These are phyloP conservation scores for Sardinella longiceps DNA, from an alignment of 2,797 vertebrate species.

Conservation along the genomic window DNA sequence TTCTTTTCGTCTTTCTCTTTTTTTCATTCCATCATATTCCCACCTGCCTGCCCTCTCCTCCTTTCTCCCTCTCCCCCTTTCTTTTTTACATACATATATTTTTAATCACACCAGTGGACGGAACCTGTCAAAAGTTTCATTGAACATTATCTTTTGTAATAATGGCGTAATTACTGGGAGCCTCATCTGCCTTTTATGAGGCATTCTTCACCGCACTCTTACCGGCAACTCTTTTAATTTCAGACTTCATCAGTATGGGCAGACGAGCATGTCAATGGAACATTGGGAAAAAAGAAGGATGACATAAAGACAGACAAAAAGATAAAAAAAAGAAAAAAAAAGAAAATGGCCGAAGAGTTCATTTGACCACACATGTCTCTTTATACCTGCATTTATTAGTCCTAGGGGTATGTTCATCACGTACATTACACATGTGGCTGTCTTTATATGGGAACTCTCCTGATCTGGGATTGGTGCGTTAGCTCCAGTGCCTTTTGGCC, in stretches of 20 bases:
- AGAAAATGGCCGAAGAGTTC: neutral
- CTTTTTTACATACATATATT: too few species aligned
- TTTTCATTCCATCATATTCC: neutral
- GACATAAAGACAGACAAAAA: too few species aligned
- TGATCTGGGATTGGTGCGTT: too few species aligned
- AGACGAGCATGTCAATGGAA: neutral
- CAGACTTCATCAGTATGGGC: neutral
- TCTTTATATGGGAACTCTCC: too few species aligned
- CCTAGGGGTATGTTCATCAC: too few species aligned
- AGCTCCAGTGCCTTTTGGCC: too few species aligned
- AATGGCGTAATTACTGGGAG: conserved; percentile 74
- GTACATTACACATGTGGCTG: too few species aligned
- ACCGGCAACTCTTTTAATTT: neutral
- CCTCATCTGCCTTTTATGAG: neutral
- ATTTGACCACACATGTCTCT: neutral
- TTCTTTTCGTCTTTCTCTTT: neutral
- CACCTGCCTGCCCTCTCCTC: neutral
- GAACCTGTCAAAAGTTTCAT: conserved; percentile 67
- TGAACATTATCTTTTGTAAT: conserved; percentile 67
- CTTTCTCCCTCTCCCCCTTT: neutral
- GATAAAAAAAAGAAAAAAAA: conserved; percentile 16
- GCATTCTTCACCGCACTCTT: neutral
- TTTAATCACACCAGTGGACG: conserved; percentile 44
- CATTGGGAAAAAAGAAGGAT: too few species aligned
- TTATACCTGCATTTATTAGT: too few species aligned